Percentiles rank a stretch among this genome's conserved stretches.
phyloP scores from a whole-genome alignment of 2,888 invertebrate genomes.

The Lasioglossum calceatum region DNA sequence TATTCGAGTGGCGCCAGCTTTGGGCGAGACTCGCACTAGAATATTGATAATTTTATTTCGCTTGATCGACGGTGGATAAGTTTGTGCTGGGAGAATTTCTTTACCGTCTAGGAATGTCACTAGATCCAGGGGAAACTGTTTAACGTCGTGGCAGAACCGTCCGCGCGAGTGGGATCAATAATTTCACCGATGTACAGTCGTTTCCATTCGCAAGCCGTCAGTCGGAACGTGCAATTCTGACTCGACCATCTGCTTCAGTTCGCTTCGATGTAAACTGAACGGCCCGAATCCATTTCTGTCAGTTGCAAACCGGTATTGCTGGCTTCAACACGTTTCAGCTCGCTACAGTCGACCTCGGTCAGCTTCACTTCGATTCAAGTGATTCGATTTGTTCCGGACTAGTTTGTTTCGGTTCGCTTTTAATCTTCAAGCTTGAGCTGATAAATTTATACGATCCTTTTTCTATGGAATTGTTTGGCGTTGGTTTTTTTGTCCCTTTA shows the following conservation, averaged over 20 bases:
- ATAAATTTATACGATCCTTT: not conserved
- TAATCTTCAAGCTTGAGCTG: not conserved
- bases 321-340: not conserved
- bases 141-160: conserved; percentile 22
- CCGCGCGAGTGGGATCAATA: conserved; percentile 25
- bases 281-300: not conserved
- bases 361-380: not conserved
- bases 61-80: conserved; percentile 13
- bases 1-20: not conserved
- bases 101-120: conserved; percentile 28
- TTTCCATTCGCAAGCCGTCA: not conserved
- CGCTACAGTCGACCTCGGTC: not conserved
- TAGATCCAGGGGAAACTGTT: not conserved
- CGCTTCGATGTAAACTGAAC: not conserved
- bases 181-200: not conserved
- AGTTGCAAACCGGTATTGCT: not conserved
- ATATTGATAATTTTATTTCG: not conserved
- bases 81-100: not conserved
- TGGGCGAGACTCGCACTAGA: not conserved
- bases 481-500: not conserved
- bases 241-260: not conserved
- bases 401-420: not conserved
- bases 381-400: not conserved
- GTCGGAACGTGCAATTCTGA: not conserved
- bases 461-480: not conserved